These are phyloP conservation scores for Stramonita haemastoma DNA, from an alignment of 2,888 invertebrate species.

Conservation along the genomic window DNA sequence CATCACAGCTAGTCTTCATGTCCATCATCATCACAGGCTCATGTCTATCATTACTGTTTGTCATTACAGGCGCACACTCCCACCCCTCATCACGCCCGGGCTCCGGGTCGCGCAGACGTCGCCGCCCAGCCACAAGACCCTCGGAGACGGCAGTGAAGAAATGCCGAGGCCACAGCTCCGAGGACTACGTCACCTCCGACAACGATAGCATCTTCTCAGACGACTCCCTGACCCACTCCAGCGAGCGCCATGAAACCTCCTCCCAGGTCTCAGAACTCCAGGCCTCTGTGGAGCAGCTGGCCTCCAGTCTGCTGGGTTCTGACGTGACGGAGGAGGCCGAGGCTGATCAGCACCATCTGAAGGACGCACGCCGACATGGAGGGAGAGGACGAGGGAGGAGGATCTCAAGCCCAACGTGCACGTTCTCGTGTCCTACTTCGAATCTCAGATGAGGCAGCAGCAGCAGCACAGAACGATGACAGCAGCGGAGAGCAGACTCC, in stretches of 20 bases:
- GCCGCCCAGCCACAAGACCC: conserved; percentile 52
- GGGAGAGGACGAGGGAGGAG: neutral
- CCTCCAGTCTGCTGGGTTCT: conserved; percentile 23
- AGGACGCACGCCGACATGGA: neutral
- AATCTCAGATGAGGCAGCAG: neutral
- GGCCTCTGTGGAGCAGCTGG: conserved; percentile 44
- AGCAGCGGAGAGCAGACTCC: neutral
- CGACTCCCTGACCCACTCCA: conserved; percentile 56
- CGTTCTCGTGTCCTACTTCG: conserved; percentile 20
- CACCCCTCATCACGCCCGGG: conserved; percentile 65
- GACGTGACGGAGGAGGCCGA: neutral
- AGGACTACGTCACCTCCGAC: conserved; percentile 70
- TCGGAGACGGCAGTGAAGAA: conserved; percentile 50
- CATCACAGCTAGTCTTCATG: too few species aligned
- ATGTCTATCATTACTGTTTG: neutral
- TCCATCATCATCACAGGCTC: too few species aligned
- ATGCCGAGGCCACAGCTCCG: conserved; percentile 59
- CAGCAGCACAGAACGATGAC: neutral
- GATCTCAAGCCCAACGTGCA: neutral
- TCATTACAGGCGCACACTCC: conserved; percentile 54
- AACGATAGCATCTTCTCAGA: conserved; percentile 68
- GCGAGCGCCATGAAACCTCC: conserved; percentile 30
- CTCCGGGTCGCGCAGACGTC: conserved; percentile 63
- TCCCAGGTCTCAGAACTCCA: conserved; percentile 42
- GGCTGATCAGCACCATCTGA: neutral